These are phyloP conservation scores for Lynx canadensis DNA, from an alignment of 2,113 vertebrate species.

Conservation along the genomic window DNA sequence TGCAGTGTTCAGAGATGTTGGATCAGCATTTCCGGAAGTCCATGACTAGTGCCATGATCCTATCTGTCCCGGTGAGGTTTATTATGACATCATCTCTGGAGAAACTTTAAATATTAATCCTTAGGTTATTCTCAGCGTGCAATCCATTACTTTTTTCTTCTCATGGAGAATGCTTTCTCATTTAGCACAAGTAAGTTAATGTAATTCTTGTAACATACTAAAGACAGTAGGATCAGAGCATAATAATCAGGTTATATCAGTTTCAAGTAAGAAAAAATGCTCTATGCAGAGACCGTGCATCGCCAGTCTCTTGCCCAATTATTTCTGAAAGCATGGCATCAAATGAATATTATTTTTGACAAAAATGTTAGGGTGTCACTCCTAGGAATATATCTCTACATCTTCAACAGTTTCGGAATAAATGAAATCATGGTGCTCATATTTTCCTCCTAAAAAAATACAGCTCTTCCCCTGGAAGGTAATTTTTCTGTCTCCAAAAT, in stretches of 20 bases:
- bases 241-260: conserved; percentile 14
- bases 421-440: conserved; percentile 46
- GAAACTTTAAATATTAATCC: conserved; percentile 76
- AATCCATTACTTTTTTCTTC: conserved; percentile 54
- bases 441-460: conserved; percentile 53
- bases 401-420: conserved; percentile 49
- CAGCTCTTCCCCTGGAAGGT: conserved; percentile 5
- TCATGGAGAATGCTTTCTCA: conserved; percentile 47
- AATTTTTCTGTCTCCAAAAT: conserved; percentile 33
- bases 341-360: conserved; percentile 53
- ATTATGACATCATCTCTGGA: conserved; percentile 73
- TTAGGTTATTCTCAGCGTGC: conserved; percentile 68
- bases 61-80: conserved; percentile 63
- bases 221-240: conserved; percentile 41
- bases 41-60: conserved; percentile 70
- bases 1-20: conserved; percentile 63
- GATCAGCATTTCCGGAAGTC: conserved; percentile 70
- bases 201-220: conserved; percentile 48
- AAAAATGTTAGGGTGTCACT: conserved; percentile 37
- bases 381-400: conserved; percentile 49
- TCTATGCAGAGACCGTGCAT: conserved; percentile 9
- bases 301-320: conserved; percentile 28
- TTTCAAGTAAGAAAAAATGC: conserved; percentile 52
- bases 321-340: conserved; percentile 35
- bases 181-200: conserved; percentile 53